Conservation (phyloP, 2,113 vertebrate genomes). For the Pachyramphus minor region DNA sequence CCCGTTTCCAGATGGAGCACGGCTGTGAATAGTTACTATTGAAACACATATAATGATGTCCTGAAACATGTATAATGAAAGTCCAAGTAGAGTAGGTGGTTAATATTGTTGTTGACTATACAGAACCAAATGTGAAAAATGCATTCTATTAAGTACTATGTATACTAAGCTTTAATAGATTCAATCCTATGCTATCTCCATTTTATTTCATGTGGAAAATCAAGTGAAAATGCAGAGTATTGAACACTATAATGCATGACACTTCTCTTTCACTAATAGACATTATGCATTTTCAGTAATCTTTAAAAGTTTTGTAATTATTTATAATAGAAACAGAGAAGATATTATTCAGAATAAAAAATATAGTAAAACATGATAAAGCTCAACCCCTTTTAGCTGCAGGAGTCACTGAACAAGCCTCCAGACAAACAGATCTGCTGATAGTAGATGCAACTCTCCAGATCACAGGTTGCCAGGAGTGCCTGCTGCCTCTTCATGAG, state of each 20-base stretch:
- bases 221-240: not conserved
- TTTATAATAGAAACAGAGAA: not conserved
- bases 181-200: not conserved
- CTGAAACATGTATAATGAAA: conserved; percentile 41
- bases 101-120: not conserved
- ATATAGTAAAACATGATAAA: not conserved
- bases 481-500: not conserved
- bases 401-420: not conserved
- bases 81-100: conserved; percentile 24
- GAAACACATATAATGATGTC: conserved; percentile 26
- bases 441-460: not conserved
- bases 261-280: not conserved
- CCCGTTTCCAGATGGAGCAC: conserved; percentile 42
- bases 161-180: not conserved
- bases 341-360: not conserved
- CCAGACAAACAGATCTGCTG: not conserved
- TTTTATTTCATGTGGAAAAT: not conserved
- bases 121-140: not conserved
- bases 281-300: not conserved
- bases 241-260: not conserved
- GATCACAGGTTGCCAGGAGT: not conserved
- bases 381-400: not conserved
- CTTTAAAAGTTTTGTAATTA: not conserved
- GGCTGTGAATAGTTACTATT: not conserved
- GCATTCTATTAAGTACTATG: not conserved